Evolutionary conservation across 2,113 vertebrate species (phyloP).

Genomic region (Grammomys surdaster): DNA sequence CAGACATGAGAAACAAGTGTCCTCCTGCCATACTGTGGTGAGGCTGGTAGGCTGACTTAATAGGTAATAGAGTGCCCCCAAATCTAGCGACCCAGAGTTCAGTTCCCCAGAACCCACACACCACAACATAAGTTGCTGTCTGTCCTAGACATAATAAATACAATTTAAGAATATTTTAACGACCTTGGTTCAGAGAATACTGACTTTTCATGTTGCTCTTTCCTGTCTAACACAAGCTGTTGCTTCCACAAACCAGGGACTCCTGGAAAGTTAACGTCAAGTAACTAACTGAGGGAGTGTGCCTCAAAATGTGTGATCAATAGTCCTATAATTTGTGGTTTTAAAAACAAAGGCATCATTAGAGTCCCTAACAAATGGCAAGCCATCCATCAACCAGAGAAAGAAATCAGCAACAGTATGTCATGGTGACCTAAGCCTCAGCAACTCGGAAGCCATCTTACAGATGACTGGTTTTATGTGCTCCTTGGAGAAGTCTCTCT

Average conservation of each 20-base stretch:
- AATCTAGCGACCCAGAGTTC: not conserved
- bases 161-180: not conserved
- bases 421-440: not conserved
- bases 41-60: not conserved
- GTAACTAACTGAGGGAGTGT: constrained; percentile 52
- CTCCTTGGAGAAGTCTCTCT: constrained; percentile 12
- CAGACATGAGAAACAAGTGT: not conserved
- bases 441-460: not conserved
- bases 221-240: constrained; percentile 75
- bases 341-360: constrained; percentile 83
- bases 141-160: not conserved
- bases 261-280: constrained; percentile 83
- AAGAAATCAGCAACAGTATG: not conserved
- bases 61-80: too few relatives aligned
- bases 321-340: constrained; percentile 82
- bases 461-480: not conserved
- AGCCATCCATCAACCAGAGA: constrained; percentile 77
- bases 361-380: constrained; percentile 78
- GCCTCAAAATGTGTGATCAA: constrained; percentile 75
- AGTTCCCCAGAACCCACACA: not conserved
- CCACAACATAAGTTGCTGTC: not conserved
- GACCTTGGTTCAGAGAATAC: constrained; percentile 64
- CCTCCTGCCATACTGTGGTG: not conserved
- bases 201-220: constrained; percentile 69
- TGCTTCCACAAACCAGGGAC: constrained; percentile 82